Evolutionary conservation across 1,140 invertebrate species (phyloP).

Genomic region (Sitobion miscanthi): DNA sequence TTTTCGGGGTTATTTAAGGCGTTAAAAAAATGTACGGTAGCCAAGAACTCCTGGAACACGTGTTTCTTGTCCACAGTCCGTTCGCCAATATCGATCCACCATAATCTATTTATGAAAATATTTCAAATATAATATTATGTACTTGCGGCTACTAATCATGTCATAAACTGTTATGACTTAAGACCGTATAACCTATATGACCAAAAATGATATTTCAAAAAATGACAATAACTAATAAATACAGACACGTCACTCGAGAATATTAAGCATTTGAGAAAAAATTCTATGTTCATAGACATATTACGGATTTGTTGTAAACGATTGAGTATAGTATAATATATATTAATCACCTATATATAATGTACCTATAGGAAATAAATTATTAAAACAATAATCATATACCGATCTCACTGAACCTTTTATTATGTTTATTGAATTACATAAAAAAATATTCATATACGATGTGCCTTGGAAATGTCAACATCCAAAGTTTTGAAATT

Average conservation of each 20-base stretch:
- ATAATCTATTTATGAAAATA: neutral
- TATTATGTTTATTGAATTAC: neutral
- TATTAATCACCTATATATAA: neutral
- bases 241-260: neutral
- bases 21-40: constrained; percentile 32
- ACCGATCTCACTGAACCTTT: neutral
- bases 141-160: neutral
- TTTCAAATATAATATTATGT: neutral
- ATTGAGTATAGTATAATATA: neutral
- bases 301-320: neutral
- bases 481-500: neutral
- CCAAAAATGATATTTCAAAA: neutral
- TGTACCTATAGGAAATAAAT: neutral
- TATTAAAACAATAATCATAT: neutral
- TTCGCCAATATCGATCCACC: neutral
- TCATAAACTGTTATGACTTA: neutral
- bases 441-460: neutral
- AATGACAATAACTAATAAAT: neutral
- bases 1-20: constrained; percentile 26
- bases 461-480: neutral
- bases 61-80: neutral
- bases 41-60: constrained; percentile 25
- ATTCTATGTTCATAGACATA: neutral
- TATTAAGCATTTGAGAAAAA: neutral
- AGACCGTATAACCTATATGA: neutral